Evolutionary conservation across 2,797 vertebrate genomes (phyloP), one percentile per base, ranked within the genome.

Genomic region (Florisuga fusca): DNA sequence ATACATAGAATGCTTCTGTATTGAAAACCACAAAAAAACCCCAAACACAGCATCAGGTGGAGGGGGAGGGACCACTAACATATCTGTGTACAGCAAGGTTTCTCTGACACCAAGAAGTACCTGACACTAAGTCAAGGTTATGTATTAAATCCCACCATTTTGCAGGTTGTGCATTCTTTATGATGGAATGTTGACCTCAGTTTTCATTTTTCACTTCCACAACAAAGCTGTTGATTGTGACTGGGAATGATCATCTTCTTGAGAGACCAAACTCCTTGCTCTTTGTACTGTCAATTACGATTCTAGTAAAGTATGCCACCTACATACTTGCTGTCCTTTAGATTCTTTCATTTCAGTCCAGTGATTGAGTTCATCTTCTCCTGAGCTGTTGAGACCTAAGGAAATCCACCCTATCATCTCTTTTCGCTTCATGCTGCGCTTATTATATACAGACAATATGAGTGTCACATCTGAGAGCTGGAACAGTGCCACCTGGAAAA

Each of bases 361-460:
- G 97, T 99, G 99, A 78, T 97, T 98, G 85, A 99, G 98, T 94
- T 99, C 99, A 17, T 99, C 99, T 97, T 99, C 99, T 51, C 99
- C 99, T 8, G 99, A 99, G 98, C 99, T 99, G 98, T 99, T 99
- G 95, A 99, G 98, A 92, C 99, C 99, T 69, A 99, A 97, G 31
- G 99, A 99, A 97, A 99, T 99, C 99, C 99, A 99, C 93, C 99
- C 99, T 92, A 99, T 99, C 99, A 99, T 99, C 98, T 99, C 99
- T 93, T 99, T 99, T 12, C 99, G 98, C 84, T 99, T 99, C 98
- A 99, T 99, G 98, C 99, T 99, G 98, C 99, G 99, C 92, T 99
- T 99, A 96, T 99, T 99, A 96, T 99, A 99, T 74, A 99, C 99
- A 4, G 99, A 99, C 34, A 99, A 98, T 96, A 99, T 99, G 91